Evolutionary conservation across 2,888 invertebrate species (phyloP).

Genomic region (Perizoma affinitatum): DNA sequence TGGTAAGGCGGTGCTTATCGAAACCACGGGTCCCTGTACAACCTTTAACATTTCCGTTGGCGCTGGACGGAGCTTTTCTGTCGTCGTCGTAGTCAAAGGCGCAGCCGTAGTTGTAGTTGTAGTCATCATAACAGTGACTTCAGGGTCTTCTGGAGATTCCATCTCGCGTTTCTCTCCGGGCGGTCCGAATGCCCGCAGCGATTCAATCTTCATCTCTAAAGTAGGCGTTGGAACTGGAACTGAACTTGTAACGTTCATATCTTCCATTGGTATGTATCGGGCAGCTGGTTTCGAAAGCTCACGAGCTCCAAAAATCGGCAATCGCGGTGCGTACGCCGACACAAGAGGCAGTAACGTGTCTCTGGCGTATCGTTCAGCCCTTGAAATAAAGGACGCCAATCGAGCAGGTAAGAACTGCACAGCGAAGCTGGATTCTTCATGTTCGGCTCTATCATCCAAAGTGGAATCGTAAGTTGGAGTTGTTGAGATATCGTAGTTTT

Average conservation of each 20-base stretch:
- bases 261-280: constrained; percentile 86
- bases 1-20: constrained; percentile 74
- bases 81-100: constrained; percentile 53
- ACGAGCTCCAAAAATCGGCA: constrained; percentile 84
- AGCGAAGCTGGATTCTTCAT: constrained; percentile 79
- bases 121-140: constrained; percentile 57
- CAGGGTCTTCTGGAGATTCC: constrained; percentile 73
- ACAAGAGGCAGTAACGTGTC: constrained; percentile 90
- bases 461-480: constrained; percentile 68
- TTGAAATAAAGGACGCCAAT: constrained; percentile 90
- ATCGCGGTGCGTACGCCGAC: constrained; percentile 90
- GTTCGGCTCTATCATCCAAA: constrained; percentile 64
- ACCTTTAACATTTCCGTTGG: constrained; percentile 71
- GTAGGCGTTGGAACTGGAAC: constrained; percentile 76
- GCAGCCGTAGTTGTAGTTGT: constrained; percentile 57
- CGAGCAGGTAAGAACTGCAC: constrained; percentile 92
- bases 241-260: constrained; percentile 63
- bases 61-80: constrained; percentile 60
- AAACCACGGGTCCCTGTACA: constrained; percentile 62
- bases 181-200: constrained; percentile 71
- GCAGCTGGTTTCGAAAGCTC: constrained; percentile 79
- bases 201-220: constrained; percentile 79
- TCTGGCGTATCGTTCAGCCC: constrained; percentile 92
- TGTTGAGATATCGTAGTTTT: constrained; percentile 74
- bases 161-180: constrained; percentile 70